Evolutionary conservation across 2,888 invertebrate species (phyloP), one percentile per base, ranked within the genome.

Genomic region (Eustalomyia histrio): DNA sequence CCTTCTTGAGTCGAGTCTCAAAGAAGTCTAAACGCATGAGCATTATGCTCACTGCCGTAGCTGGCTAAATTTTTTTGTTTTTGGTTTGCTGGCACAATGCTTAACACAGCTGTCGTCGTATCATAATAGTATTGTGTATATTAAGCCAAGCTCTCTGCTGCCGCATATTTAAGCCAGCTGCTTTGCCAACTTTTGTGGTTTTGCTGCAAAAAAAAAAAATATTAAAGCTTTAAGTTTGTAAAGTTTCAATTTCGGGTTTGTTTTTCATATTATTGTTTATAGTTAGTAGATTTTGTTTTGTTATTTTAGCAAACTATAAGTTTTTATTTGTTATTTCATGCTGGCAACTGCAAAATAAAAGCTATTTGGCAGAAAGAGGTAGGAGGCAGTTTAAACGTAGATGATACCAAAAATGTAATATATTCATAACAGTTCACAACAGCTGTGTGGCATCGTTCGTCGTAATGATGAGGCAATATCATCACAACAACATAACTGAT

Each of bases 1-100:
- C 91, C 91, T 91, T 90, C 90, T 87, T 89, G 89, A 89, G 90
- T 89, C 87, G 87, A 87, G 89, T 89, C 90, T 89, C 90, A 89
- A 90, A 90, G 90, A 91, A 90, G 90, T 91, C 90, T 91, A 89
- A 89, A 86, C 86, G 86, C 86, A 85, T 85, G 85, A 86, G 87
- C 86, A 85, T 79, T 72, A 57, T 50, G 72, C 74, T 61, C 71
- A 84, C 81, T 68, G 63, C 50, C 24, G 73, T 80, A 18, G 83
- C 84, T 83, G 84, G 83, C 83, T 69, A 83, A 82, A 4, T 83
- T 83, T 68, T 55, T 76, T 21, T 21, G 2, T 21, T 21, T 21
- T 21, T 21, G 2, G 21, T 24, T 67, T 9, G 21, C 10, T 67
- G 39, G 16, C 64, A 52, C 21, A 67, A 53, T 24, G 39, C 53